Evolutionary conservation across 2,797 vertebrate species (phyloP), one percentile per base, ranked within the genome.

Genomic region (Danio aesculapii): DNA sequence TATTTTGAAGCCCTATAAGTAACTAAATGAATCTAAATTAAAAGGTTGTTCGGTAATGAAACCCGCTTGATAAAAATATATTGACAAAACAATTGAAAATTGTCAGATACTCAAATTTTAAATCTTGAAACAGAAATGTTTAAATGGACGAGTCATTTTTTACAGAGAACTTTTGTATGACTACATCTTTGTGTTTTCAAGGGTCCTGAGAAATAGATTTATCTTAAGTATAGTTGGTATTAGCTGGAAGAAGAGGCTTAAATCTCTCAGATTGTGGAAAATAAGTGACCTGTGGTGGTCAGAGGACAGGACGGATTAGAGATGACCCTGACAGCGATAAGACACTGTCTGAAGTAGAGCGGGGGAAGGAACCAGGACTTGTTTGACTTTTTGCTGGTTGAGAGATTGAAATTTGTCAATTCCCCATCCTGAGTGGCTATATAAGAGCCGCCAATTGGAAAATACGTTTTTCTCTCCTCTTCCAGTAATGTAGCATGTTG

Each of bases 371-470:
- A 63, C 14, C 7, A 16, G 39, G 39, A n/a, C 43, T 66, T 66
- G 41, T 66, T 66, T 66, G 63, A 19, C 63, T 66, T 46, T n/a
- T 66, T n/a, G n/a, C 43, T 66, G n/a, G 10, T 66, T 66, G n/a
- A 19, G 63, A 66, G 63, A 66, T 19, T 46, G 63, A 66, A 66
- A 46, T n/a, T 46, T 46, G 43, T 44, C 63, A 46, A 44, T 46
- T 66, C 16, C 41, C 16, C 6, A 2, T 66, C 43, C 43, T 4
- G 30, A 62, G 30, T 41, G 30, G 12, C 6, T 9, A n/a, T 63
- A 41, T 44, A 16, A 63, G 8, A 64, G 62, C 62, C 44, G 62
- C 9, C 0, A 7, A 46, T 8, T 64, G 62, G 43, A 64, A 64
- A 64, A 46, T 64, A 1, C 6, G 17, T 64, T 17, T 17, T 9